phyloP scores from a whole-genome alignment of 2,888 invertebrate species.

The Mantis religiosa region DNA sequence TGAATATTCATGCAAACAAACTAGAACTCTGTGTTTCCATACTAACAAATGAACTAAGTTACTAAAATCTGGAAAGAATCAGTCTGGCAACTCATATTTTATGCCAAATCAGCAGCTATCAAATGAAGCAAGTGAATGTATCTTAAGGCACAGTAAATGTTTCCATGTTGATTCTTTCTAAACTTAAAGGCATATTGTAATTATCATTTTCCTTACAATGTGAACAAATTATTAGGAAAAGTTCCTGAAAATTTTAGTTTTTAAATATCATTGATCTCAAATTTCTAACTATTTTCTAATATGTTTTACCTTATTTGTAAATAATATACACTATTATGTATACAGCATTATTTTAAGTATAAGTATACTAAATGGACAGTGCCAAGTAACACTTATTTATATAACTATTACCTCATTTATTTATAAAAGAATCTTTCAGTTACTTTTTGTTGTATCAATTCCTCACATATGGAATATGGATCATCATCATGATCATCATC shows the following conservation, averaged over 20 bases:
- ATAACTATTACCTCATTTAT: neutral
- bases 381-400: neutral
- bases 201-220: neutral
- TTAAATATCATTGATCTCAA: neutral
- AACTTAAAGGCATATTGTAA: conserved; percentile 2
- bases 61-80: neutral
- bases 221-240: neutral
- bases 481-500: neutral
- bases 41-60: neutral
- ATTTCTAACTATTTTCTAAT: neutral
- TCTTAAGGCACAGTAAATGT: neutral
- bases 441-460: neutral
- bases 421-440: neutral
- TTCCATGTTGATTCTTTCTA: conserved; percentile 29
- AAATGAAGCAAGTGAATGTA: neutral
- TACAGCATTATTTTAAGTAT: neutral
- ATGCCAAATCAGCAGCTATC: neutral
- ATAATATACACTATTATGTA: neutral
- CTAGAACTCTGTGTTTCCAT: neutral
- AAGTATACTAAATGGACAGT: neutral
- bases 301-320: neutral
- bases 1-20: conserved; percentile 18
- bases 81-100: neutral
- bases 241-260: neutral
- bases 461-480: neutral